Base-by-base conservation (phyloP, 2,888 invertebrate genomes). In the Augochlorella aurata region DNA sequence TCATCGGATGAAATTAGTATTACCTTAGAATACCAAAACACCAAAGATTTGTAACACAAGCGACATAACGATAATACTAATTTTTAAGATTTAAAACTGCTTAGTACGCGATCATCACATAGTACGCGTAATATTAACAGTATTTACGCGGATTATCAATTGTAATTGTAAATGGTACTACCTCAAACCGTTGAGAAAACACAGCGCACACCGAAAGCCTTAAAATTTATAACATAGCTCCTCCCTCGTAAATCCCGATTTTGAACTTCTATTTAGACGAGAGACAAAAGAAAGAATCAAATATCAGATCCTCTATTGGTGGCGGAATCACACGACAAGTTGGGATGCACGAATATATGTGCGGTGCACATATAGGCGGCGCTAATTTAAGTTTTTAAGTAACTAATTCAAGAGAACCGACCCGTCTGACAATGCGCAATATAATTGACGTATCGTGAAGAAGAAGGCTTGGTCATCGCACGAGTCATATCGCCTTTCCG, bases 361-460 rank as follows among this genome's bases (percentile, higher is more conserved):
- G 24, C 24, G 58, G 24, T 58, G 24, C 58, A 24, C 16, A 58
- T 58, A 18, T 61, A 47, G 18, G 54, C 72, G 69, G 77, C 81
- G 61, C 63, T 71, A 70, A 75, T 77, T 84, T 88, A 88, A 58
- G 58, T 58, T 58, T 58, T 58, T 58, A 58, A 88, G 88, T 88
- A 88, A 88, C 85, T 85, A 77, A 72, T 81, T 87, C 70, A 82
- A 79, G 84, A 87, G 84, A 87, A 87, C 83, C 84, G 85, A 75
- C 79, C 77, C 82, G 73, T 77, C 77, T 80, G 87, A 85, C 83
- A 80, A 83, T 85, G 70, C 72, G 72, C 74, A 78, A 81, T 87
- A 88, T 92, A 92, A 92, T 92, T 92, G 92, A 92, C 92, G 89
- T 91, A 89, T 91, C 91, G 88, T 90, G 91, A 92, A 91, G 89